Conservation (phyloP, 2,113 vertebrate species). For the Falco punctatus region DNA sequence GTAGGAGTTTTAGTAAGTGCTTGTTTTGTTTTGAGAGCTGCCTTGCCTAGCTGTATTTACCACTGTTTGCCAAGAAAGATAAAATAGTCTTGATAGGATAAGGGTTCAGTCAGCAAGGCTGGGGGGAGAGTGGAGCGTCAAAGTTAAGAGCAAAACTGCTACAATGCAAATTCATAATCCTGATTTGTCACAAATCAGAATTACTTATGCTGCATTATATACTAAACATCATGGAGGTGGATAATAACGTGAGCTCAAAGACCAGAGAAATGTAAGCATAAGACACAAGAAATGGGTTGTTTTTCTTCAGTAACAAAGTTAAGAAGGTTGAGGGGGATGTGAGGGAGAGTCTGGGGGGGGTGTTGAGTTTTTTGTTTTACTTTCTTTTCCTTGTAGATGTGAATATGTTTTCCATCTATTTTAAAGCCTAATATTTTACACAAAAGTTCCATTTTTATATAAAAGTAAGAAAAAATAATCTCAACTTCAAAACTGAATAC, state of each 20-base stretch:
- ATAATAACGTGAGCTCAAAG: not conserved
- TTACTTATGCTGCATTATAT: not conserved
- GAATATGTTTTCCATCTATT: not conserved
- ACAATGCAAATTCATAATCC: not conserved
- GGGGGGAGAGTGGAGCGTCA: not conserved
- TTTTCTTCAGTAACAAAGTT: not conserved
- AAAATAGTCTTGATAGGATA: not conserved
- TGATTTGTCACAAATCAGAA: not conserved
- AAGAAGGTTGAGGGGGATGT: too few species aligned
- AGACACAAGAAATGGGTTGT: not conserved
- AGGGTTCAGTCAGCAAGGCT: not conserved
- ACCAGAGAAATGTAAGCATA: not conserved
- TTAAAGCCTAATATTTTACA: not conserved
- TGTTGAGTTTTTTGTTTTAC: too few species aligned
- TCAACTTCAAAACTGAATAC: not conserved
- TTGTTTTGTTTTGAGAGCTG: not conserved
- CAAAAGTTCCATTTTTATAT: not conserved
- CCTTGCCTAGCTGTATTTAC: not conserved
- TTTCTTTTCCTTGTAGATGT: not conserved
- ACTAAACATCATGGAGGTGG: not conserved
- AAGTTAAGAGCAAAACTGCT: not conserved
- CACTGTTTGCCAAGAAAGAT: not conserved
- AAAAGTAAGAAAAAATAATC: not conserved
- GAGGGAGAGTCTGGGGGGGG: too few species aligned
- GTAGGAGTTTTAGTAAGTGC: not conserved